Percentiles rank a stretch among this genome's conserved stretches.
These are phyloP conservation scores for Camelus bactrianus DNA, from an alignment of 2,113 vertebrate genomes.

Conservation along the genomic window DNA sequence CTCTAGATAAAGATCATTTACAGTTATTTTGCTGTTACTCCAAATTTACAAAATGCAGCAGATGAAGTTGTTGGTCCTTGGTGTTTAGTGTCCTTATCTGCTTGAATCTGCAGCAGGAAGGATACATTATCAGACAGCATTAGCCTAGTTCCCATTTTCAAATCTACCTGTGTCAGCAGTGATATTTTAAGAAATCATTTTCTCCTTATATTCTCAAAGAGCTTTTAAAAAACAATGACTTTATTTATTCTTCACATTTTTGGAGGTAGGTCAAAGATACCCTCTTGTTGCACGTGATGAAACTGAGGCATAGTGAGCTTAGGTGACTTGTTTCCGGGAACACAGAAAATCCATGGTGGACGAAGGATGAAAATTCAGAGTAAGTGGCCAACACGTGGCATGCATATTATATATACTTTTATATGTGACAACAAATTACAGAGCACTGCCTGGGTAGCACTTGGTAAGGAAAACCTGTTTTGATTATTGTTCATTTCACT, in stretches of 20 bases:
- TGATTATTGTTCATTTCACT: background rate
- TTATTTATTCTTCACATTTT: constrained; percentile 14
- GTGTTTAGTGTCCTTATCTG: background rate
- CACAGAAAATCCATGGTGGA: background rate
- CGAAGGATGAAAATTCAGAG: background rate
- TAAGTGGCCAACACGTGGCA: background rate
- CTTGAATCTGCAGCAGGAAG: background rate
- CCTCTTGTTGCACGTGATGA: constrained; percentile 63
- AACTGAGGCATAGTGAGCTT: constrained; percentile 43
- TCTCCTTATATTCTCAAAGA: constrained; percentile 63
- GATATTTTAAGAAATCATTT: constrained; percentile 28
- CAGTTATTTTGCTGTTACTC: constrained; percentile 12
- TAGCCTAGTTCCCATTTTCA: constrained; percentile 20
- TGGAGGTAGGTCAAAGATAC: constrained; percentile 67
- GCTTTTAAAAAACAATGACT: background rate
- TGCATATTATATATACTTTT: background rate
- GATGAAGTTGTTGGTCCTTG: background rate
- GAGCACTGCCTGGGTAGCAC: background rate
- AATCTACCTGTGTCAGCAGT: constrained; percentile 6
- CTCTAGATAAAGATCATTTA: constrained; percentile 8
- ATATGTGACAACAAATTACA: background rate
- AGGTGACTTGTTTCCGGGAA: background rate
- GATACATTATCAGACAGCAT: background rate
- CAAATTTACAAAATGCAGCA: constrained; percentile 32
- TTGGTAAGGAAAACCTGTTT: background rate